These are phyloP conservation scores for Blomia tropicalis DNA, from an alignment of 2,888 invertebrate genomes.

Conservation along the genomic window DNA sequence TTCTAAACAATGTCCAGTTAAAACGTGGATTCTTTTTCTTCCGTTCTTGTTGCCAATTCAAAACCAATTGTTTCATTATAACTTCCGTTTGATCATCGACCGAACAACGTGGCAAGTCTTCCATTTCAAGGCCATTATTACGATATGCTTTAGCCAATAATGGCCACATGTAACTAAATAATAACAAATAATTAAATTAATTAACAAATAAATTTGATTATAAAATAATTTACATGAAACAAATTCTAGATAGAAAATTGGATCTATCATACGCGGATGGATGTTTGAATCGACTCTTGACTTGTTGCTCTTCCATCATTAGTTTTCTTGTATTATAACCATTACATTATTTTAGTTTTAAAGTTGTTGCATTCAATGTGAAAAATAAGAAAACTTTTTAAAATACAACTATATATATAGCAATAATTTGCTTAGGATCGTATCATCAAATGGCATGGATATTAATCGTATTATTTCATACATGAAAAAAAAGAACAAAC, in stretches of 20 bases:
- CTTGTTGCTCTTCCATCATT: background rate
- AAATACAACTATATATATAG: too few relatives aligned
- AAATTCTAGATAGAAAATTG: background rate
- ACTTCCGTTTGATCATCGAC: background rate
- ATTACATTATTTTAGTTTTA: too few relatives aligned
- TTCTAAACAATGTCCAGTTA: background rate
- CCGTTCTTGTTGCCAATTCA: background rate
- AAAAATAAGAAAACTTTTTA: too few relatives aligned
- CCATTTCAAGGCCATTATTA: constrained; percentile 3
- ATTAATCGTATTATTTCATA: too few relatives aligned
- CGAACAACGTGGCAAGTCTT: constrained; percentile 7
- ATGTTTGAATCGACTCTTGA: background rate
- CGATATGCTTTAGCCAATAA: background rate
- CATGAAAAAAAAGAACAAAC: too few relatives aligned
- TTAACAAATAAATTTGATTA: too few relatives aligned
- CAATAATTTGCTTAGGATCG: too few relatives aligned
- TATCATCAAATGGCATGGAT: too few relatives aligned
- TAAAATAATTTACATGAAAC: too few relatives aligned
- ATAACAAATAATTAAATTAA: too few relatives aligned
- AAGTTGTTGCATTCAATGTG: too few relatives aligned
- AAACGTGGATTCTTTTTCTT: background rate
- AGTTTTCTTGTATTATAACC: too few relatives aligned
- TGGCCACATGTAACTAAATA: constrained; percentile 9
- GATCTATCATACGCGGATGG: background rate
- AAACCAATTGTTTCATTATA: background rate